Base-by-base conservation (phyloP, 2,797 vertebrate genomes). In the Enteromius argenteus region DNA sequence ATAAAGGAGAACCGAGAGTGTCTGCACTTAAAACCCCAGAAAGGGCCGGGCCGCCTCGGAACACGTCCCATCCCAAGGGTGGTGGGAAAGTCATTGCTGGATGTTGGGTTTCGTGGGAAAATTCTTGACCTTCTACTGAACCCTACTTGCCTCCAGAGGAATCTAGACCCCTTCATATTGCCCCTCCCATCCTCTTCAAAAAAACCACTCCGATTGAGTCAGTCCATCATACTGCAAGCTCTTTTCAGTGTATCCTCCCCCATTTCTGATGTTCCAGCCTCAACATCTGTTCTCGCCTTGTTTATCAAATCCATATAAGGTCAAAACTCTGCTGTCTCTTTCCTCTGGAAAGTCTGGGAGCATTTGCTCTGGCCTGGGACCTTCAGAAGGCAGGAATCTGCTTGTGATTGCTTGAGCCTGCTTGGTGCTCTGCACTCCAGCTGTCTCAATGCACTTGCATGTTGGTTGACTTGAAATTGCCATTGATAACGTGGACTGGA, bases 221-320 rank as follows among this genome's bases (percentile, higher is more conserved):
- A 49, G 19, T 79, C 62, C 75, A 73, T 77, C 80, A 64, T 53
- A 44, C 49, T 21, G 10, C 64, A 74, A 56, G 62, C 35, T 39
- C 27, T 37, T 77, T 46, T 19, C 11, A 35, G 69, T 37, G 35
- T 75, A 51, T 85, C 67, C 39, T 60, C 86, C 58, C 64, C 56
- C 80, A 72, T 73, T 66, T 60, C 35, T n/a, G 75, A 84, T 89
- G 81, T 86, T 88, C 83, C 87, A 91, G 89, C 89, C 88, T 79
- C 60, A 88, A 83, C 46, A 86, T 78, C 74, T 86, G 56, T 83
- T 90, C 88, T 86, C 68, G 58, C 42, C 64, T 83, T 87, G 72
- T 92, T 92, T 92, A 89, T 90, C 88, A 87, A 91, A 87, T 90
- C 95, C 93, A 92, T 94, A 95, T 92, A 95, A 93, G 94, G 95